A percentile compares a stretch with the other conserved stretches of the same genome.
Conservation (phyloP, 2,113 vertebrate species). For the Ia io region DNA sequence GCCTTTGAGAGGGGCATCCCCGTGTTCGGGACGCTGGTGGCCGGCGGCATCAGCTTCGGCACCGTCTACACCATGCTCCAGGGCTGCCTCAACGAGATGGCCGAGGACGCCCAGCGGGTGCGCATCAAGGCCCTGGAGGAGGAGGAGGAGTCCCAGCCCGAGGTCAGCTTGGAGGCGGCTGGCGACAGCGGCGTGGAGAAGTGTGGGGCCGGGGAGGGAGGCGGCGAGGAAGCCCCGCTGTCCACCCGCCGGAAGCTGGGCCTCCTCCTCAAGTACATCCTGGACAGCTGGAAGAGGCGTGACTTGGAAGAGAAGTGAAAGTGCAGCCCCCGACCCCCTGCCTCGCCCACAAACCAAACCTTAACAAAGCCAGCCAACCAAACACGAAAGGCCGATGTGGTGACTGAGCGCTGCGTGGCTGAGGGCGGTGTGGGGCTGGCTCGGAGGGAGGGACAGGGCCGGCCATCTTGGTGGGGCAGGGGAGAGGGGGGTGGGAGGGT, state of each 20-base stretch:
- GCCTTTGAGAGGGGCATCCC: constrained; percentile 73
- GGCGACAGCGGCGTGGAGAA: constrained; percentile 7
- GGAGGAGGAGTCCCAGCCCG: background rate
- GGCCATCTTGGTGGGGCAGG: fast-evolving
- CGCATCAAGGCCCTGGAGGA: constrained; percentile 77
- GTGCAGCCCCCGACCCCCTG: background rate
- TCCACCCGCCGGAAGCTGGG: constrained; percentile 41
- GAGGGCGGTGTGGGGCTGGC: background rate
- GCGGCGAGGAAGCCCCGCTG: constrained; percentile 29
- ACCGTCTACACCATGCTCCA: constrained; percentile 75
- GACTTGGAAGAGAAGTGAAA: constrained; percentile 58
- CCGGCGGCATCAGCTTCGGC: constrained; percentile 76
- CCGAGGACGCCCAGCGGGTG: constrained; percentile 75
- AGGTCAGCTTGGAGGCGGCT: constrained; percentile 34
- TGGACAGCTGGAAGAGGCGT: constrained; percentile 59
- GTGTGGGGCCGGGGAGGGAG: background rate
- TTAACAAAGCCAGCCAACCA: background rate
- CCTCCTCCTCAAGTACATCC: constrained; percentile 66
- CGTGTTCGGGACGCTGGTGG: constrained; percentile 73
- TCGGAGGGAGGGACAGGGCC: background rate
- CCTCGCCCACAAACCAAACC: constrained; percentile 27
- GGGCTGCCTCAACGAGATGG: constrained; percentile 76
- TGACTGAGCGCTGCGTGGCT: background rate
- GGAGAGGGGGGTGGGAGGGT: fast-evolving
- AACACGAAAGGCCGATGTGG: background rate